Percentiles rank a stretch among this genome's conserved stretches.
These are phyloP conservation scores for Epiblema foenella DNA, from an alignment of 2,888 invertebrate genomes.

Conservation along the genomic window DNA sequence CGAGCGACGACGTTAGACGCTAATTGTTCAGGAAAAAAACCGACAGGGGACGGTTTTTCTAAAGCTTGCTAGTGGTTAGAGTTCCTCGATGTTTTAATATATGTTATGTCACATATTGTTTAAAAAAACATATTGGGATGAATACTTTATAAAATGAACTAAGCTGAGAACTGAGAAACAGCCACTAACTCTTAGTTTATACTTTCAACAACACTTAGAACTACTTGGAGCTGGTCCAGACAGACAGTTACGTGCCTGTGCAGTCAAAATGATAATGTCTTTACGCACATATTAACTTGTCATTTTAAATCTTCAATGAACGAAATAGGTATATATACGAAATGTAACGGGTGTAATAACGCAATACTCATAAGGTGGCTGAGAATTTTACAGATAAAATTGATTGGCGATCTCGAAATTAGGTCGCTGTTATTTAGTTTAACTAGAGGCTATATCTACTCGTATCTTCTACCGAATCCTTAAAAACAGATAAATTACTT, in stretches of 20 bases:
- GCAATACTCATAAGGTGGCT: neutral
- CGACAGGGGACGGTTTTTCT: constrained; percentile 32
- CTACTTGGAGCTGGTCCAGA: constrained; percentile 3
- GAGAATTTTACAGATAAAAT: neutral
- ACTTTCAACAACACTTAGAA: neutral
- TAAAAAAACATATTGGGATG: neutral
- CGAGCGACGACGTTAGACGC: constrained; percentile 26
- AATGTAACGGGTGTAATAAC: neutral
- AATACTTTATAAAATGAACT: neutral
- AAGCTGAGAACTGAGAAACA: neutral
- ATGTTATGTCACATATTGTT: neutral
- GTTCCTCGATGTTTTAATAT: neutral
- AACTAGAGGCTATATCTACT: too few relatives aligned
- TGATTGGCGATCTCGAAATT: neutral
- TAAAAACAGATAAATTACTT: too few relatives aligned
- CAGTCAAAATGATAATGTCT: neutral
- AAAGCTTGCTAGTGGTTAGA: constrained; percentile 18
- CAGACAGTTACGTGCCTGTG: neutral
- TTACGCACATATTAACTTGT: neutral
- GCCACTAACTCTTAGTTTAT: neutral
- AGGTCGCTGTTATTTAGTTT: too few relatives aligned
- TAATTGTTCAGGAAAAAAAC: constrained; percentile 35
- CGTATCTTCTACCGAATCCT: too few relatives aligned
- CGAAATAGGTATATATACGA: too few relatives aligned
- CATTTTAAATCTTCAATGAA: neutral